Percentiles rank a stretch among this genome's conserved stretches.
Conservation (phyloP, 2,113 vertebrate species). For the Chelonoidis abingdonii region DNA sequence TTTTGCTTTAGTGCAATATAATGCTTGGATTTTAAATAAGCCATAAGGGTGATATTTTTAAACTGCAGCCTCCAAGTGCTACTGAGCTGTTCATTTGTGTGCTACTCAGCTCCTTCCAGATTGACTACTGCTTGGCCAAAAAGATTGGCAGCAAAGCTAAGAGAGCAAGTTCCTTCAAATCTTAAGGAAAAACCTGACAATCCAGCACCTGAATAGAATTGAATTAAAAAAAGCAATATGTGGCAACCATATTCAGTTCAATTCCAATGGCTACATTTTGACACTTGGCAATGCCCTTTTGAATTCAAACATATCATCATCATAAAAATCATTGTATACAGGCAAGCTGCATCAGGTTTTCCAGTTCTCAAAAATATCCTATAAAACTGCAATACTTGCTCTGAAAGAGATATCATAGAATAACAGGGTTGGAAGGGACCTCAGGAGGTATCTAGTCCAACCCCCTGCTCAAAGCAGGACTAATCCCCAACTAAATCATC, state of each 20-base stretch:
- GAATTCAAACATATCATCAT: neutral
- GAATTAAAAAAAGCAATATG: neutral
- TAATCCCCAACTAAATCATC: too few species aligned
- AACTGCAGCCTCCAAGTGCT: constrained; percentile 15
- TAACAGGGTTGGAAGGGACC: too few species aligned
- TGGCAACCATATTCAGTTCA: neutral
- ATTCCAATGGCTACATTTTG: neutral
- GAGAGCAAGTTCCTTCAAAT: neutral
- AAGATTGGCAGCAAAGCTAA: neutral
- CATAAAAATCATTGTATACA: neutral
- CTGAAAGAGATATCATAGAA: neutral
- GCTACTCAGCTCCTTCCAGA: constrained; percentile 18
- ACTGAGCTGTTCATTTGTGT: neutral
- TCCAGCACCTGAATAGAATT: neutral
- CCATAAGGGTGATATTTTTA: neutral
- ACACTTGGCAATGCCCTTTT: neutral
- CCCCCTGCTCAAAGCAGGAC: too few species aligned
- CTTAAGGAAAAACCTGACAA: neutral
- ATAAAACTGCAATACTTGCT: neutral
- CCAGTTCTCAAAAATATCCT: neutral
- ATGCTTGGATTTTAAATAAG: neutral
- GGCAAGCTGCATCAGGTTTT: neutral
- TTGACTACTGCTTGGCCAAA: neutral
- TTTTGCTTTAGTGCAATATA: neutral
- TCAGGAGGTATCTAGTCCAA: too few species aligned